Conservation (phyloP, 2,888 invertebrate genomes). For the Helicoverpa assulta region DNA sequence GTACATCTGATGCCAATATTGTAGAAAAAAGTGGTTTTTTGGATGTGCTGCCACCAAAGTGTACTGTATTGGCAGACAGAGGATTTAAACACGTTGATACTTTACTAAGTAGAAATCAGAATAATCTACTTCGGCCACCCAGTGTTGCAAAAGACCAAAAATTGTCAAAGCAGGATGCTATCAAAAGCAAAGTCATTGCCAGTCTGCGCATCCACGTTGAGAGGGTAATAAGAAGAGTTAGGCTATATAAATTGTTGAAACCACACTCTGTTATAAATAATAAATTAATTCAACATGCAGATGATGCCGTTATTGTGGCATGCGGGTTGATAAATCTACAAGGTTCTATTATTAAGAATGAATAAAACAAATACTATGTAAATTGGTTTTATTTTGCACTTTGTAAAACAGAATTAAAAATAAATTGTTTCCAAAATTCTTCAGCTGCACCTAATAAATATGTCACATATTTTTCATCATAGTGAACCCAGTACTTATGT, state of each 20-base stretch:
- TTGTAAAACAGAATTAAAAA: conserved; percentile 8
- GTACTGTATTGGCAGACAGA: conserved; percentile 6
- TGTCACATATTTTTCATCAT: conserved; percentile 8
- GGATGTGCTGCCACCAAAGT: conserved; percentile 7
- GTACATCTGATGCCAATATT: conserved; percentile 10
- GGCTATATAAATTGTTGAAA: conserved; percentile 13
- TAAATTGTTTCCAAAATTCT: conserved; percentile 22
- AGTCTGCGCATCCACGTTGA: conserved; percentile 24
- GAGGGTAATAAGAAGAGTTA: conserved; percentile 18
- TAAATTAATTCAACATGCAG: conserved; percentile 24
- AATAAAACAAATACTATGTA: conserved; percentile 16
- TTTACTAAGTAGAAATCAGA: conserved; percentile 26
- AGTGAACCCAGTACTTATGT: conserved; percentile 12
- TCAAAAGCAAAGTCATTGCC: conserved; percentile 20
- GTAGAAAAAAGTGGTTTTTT: conserved; percentile 11
- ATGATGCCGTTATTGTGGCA: conserved; percentile 25
- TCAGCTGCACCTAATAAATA: conserved; percentile 15
- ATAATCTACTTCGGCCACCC: conserved; percentile 19
- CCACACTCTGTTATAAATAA: conserved; percentile 16
- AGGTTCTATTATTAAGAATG: conserved; percentile 15
- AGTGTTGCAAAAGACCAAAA: conserved; percentile 24
- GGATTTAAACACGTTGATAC: conserved; percentile 15
- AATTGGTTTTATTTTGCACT: conserved; percentile 20
- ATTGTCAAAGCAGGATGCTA: conserved; percentile 19
- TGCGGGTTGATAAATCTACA: conserved; percentile 26